Base-by-base conservation (phyloP, 2,888 invertebrate genomes). In the Phortica okadai region DNA sequence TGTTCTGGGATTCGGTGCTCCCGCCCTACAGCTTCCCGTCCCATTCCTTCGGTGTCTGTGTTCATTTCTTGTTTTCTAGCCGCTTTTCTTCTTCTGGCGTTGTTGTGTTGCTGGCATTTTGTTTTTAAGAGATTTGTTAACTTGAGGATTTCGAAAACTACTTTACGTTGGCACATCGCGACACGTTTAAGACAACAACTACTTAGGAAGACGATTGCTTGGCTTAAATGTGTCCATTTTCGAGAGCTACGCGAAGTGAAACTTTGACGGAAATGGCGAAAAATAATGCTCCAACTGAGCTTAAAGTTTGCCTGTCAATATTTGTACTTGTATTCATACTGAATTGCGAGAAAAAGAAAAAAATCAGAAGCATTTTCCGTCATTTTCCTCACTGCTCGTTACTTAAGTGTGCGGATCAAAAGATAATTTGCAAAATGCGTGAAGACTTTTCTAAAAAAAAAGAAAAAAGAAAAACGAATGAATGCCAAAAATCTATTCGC, bases 381-480 rank as follows among this genome's bases (percentile, higher is more conserved):
- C 76, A 73, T 73, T 70, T 69, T 62, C 25, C 56, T 56, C 69
- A 67, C 74, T 58, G 74, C 76, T 79, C 79, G 77, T 79, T 81
- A 84, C 83, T 88, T 87, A 88, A 89, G 86, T 84, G 81, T 82
- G 79, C 83, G 90, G 89, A 90, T 90, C 88, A 90, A 90, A 90
- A 89, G 89, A 89, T 90, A 88, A 90, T 90, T 90, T 90, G 86
- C 82, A 84, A 89, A 83, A 86, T 89, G 88, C 88, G 86, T 90
- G 88, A 86, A 87, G 85, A 87, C 88, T 88, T 90, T 83, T 82
- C 80, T 87, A 87, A 82, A 83, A 74, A 81, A 81, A 62, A 45
- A 25, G 25, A 25, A 42, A 54, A 73, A 62, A 6, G 62, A 25
- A 25, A 62, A 59, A 59, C 10, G 62, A 62, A 62, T 25, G 62